Evolutionary conservation across 2,888 invertebrate genomes (phyloP).

Genomic region (Acleris holmiana): DNA sequence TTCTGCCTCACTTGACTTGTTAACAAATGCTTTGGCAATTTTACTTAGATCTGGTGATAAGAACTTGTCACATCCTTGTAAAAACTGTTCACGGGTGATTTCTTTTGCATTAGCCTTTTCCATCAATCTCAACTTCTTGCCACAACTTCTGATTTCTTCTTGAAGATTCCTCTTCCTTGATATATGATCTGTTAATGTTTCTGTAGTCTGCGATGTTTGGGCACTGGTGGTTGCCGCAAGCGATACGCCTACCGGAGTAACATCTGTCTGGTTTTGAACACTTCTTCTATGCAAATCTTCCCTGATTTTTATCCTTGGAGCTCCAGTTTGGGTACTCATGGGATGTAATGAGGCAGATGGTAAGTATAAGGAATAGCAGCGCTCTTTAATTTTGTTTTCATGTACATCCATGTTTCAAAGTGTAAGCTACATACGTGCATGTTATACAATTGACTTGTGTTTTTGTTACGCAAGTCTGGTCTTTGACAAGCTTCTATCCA

Average conservation of each 20-base stretch:
- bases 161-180: background rate
- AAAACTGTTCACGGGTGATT: background rate
- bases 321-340: background rate
- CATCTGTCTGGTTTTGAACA: background rate
- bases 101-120: background rate
- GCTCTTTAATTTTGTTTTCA: background rate
- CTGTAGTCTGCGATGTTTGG: conserved; percentile 1
- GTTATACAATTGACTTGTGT: background rate
- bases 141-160: background rate
- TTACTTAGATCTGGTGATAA: background rate
- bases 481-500: background rate
- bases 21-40: too few species aligned
- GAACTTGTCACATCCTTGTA: background rate
- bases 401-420: background rate
- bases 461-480: background rate
- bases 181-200: background rate
- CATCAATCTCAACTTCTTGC: background rate
- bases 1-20: too few species aligned
- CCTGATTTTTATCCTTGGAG: background rate
- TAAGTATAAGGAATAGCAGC: background rate
- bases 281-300: background rate
- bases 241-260: background rate
- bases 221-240: background rate
- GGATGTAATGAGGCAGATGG: background rate
- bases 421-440: background rate